Conservation (phyloP, 2,888 invertebrate species). For the Hymenopus coronatus region DNA sequence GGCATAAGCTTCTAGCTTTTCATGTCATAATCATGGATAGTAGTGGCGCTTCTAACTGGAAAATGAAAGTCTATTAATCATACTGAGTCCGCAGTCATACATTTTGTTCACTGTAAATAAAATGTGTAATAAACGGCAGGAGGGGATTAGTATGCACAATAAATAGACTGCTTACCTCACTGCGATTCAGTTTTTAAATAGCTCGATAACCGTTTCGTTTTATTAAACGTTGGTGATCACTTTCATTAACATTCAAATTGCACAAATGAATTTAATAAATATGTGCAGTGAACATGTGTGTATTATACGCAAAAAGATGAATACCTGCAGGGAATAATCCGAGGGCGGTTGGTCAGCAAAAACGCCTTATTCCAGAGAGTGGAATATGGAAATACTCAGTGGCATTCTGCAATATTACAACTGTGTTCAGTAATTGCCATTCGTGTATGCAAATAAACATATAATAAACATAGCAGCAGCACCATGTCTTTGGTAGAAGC, state of each 20-base stretch:
- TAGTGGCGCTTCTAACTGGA: no score
- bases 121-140: no score
- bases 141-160: not conserved
- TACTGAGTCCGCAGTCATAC: no score
- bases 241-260: not conserved
- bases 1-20: no score
- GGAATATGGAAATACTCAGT: not conserved
- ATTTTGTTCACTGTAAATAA: no score
- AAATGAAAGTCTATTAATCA: no score
- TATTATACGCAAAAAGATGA: not conserved
- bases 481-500: no score
- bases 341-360: not conserved
- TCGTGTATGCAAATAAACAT: no score
- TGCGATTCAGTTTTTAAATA: not conserved
- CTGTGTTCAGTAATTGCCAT: no score
- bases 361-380: not conserved
- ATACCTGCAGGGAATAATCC: not conserved
- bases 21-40: no score
- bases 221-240: not conserved
- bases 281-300: not conserved
- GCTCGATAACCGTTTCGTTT: not conserved
- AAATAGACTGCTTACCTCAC: not conserved
- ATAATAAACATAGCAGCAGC: no score
- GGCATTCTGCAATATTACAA: not conserved
- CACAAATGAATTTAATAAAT: not conserved